phyloP scores from a whole-genome alignment of 2,888 invertebrate genomes.

The Epirrhoe tristata region DNA sequence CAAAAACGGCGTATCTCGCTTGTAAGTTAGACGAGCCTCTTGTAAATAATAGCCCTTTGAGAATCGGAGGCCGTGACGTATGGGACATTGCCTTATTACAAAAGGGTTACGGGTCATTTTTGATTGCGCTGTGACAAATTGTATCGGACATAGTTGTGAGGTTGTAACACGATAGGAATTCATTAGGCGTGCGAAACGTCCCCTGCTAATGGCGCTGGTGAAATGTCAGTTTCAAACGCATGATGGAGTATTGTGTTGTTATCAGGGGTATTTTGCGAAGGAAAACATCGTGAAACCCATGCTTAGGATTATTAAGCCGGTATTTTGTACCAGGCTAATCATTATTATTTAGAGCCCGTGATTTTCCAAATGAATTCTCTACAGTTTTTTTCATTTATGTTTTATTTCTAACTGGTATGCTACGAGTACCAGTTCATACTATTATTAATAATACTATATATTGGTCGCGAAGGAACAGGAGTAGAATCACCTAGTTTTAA shows the following conservation, averaged over 20 bases:
- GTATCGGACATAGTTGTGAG: conserved; percentile 52
- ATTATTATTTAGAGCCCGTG: too few relatives aligned
- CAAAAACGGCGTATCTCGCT: conserved; percentile 57
- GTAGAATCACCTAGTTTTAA: too few relatives aligned
- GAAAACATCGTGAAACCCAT: too few relatives aligned
- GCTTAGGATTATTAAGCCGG: too few relatives aligned
- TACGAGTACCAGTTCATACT: too few relatives aligned
- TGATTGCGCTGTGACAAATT: conserved; percentile 47
- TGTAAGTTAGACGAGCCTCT: conserved; percentile 61
- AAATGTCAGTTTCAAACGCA: conserved; percentile 53
- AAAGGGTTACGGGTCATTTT: conserved; percentile 46
- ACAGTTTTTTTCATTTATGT: too few relatives aligned
- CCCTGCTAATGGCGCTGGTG: conserved; percentile 51
- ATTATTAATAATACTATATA: too few relatives aligned
- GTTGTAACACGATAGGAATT: conserved; percentile 61
- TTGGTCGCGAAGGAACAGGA: too few relatives aligned
- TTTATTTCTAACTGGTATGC: too few relatives aligned
- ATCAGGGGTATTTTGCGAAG: conserved; percentile 21
- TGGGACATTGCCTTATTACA: conserved; percentile 44
- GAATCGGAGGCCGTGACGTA: conserved; percentile 32
- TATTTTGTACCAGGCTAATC: too few relatives aligned
- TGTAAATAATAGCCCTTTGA: conserved; percentile 58
- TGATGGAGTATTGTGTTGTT: conserved; percentile 42
- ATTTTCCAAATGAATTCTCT: too few relatives aligned
- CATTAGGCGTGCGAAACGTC: conserved; percentile 70